Conservation (phyloP, 2,797 vertebrate genomes). For the Aratinga solstitialis region DNA sequence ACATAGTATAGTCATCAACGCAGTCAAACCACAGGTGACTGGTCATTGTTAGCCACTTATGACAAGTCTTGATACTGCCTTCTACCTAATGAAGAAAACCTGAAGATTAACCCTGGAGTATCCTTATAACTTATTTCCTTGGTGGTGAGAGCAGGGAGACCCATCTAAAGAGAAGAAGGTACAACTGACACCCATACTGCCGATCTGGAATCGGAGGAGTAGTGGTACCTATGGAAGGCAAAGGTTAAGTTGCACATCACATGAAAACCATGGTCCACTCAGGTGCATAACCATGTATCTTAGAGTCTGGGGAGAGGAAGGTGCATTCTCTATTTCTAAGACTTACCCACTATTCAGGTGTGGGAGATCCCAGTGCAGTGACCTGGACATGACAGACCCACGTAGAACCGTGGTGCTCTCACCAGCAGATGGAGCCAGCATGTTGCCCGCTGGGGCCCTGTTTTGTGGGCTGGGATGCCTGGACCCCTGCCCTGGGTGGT, state of each 20-base stretch:
- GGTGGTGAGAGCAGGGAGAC: background rate
- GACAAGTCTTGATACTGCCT: background rate
- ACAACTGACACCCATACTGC: too few relatives aligned
- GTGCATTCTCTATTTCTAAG: background rate
- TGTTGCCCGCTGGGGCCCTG: background rate
- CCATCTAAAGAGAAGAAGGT: background rate
- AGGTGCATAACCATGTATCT: background rate
- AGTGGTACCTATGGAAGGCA: background rate
- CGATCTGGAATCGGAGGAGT: background rate
- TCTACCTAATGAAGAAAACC: background rate
- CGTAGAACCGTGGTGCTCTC: rapidly evolving
- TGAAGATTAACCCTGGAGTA: background rate
- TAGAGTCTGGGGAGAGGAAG: background rate
- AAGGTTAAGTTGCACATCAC: rapidly evolving
- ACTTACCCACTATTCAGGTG: background rate
- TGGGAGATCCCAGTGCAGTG: background rate
- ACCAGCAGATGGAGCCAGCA: background rate
- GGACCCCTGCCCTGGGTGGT: background rate
- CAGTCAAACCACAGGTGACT: background rate
- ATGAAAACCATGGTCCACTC: background rate
- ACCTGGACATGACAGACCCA: background rate
- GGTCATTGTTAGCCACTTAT: background rate
- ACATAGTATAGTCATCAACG: background rate
- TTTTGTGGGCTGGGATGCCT: too few relatives aligned
- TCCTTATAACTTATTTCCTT: background rate